A percentile compares a stretch with the other conserved stretches of the same genome.
Evolutionary conservation across 2,797 vertebrate genomes (phyloP).

Genomic region (Alectoris magna): DNA sequence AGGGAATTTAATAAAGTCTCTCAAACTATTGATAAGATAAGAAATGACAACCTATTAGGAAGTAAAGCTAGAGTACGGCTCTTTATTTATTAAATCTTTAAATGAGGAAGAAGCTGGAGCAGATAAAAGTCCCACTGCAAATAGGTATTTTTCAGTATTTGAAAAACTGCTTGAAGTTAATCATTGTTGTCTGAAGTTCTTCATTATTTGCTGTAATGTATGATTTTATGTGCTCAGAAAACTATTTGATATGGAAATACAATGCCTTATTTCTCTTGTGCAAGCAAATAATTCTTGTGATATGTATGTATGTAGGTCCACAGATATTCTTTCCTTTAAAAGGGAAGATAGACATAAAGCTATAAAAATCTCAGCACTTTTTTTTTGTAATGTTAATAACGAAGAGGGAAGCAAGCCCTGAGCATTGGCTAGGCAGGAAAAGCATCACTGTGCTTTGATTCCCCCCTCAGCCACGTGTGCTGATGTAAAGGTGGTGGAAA

Average conservation of each 20-base stretch:
- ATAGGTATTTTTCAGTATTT: background rate
- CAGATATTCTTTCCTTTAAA: background rate
- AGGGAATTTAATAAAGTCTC: conserved; percentile 21
- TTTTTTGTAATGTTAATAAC: background rate
- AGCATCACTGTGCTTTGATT: background rate
- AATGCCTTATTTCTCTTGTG: background rate
- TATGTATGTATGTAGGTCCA: background rate
- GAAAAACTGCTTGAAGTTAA: background rate
- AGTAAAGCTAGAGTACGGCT: background rate
- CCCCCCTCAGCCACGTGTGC: background rate
- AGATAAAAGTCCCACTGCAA: background rate
- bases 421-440: background rate
- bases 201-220: background rate
- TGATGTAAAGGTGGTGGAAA: background rate
- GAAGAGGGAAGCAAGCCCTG: background rate
- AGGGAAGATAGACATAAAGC: background rate
- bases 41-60: background rate
- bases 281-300: background rate
- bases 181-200: background rate
- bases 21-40: background rate
- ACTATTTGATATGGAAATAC: background rate
- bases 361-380: background rate
- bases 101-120: background rate
- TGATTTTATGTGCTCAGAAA: background rate
- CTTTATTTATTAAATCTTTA: conserved; percentile 13